Conservation (phyloP, 2,113 vertebrate genomes). For the Elachura formosa region DNA sequence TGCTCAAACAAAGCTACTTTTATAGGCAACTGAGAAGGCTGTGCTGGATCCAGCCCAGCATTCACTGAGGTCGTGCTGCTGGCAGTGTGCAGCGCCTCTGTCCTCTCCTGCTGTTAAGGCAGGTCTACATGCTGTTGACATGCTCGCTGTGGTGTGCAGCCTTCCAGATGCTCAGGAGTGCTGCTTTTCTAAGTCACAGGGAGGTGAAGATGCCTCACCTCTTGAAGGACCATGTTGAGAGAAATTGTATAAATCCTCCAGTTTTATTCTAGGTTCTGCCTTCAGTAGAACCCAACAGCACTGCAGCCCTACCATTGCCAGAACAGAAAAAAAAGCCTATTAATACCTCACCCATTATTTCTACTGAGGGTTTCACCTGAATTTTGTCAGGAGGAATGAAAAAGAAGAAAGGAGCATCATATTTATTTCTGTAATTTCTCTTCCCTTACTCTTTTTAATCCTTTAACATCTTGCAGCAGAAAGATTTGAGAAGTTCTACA, state of each 20-base stretch:
- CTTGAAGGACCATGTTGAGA: neutral
- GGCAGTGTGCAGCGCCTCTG: neutral
- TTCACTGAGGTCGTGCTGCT: neutral
- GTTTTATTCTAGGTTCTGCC: neutral
- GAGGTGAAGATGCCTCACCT: neutral
- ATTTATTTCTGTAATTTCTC: neutral
- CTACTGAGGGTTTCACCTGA: neutral
- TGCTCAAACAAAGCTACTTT: neutral
- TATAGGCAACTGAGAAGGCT: neutral
- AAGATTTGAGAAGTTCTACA: neutral
- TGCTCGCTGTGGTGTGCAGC: neutral
- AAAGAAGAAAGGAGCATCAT: neutral
- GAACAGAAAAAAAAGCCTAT: neutral
- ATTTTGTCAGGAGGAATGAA: neutral
- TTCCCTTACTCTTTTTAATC: neutral
- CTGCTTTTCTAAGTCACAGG: neutral
- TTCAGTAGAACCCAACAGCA: neutral
- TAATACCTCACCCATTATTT: neutral
- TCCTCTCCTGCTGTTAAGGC: neutral
- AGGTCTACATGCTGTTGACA: neutral
- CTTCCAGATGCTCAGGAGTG: neutral
- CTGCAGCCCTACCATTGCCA: neutral
- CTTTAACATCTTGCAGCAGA: neutral
- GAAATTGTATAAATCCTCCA: neutral
- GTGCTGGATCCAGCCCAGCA: neutral